A percentile compares a stretch with the other conserved stretches of the same genome.
Evolutionary conservation across 2,797 vertebrate species (phyloP).

Genomic region (Scolopax bukidnonensis): DNA sequence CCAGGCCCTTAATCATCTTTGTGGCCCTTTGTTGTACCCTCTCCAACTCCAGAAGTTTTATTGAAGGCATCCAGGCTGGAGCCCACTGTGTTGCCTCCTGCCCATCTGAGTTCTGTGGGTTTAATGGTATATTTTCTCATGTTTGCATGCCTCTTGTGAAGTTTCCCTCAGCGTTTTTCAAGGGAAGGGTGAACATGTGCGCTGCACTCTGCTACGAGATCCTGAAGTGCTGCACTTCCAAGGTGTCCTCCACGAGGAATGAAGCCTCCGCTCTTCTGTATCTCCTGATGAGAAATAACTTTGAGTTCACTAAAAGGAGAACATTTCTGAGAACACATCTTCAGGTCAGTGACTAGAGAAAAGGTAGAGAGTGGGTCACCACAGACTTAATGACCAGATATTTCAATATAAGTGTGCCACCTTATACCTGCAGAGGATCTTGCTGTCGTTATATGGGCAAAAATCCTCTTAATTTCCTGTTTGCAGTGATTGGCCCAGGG

Average conservation of each 20-base stretch:
- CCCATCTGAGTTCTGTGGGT: not conserved
- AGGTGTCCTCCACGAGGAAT: conserved; percentile 86
- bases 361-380: not conserved
- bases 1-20: too few species aligned
- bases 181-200: conserved; percentile 93
- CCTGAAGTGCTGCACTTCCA: conserved; percentile 95
- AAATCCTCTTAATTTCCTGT: not conserved
- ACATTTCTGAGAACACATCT: conserved; percentile 94
- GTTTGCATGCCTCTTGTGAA: conserved; percentile 46
- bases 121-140: not conserved
- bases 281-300: conserved; percentile 96
- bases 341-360: conserved; percentile 82
- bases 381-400: not conserved
- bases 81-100: not conserved
- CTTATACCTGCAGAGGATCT: not conserved
- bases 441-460: not conserved
- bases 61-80: not conserved
- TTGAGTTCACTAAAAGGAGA: conserved; percentile 94
- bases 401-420: not conserved
- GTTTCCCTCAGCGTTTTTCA: conserved; percentile 95
- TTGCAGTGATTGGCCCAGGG: not conserved
- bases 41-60: not conserved
- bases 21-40: too few species aligned
- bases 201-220: conserved; percentile 94
- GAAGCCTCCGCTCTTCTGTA: conserved; percentile 94